Evolutionary conservation across 2,797 vertebrate genomes (phyloP), one percentile per base, ranked within the genome.

Genomic region (Mastacembelus armatus): DNA sequence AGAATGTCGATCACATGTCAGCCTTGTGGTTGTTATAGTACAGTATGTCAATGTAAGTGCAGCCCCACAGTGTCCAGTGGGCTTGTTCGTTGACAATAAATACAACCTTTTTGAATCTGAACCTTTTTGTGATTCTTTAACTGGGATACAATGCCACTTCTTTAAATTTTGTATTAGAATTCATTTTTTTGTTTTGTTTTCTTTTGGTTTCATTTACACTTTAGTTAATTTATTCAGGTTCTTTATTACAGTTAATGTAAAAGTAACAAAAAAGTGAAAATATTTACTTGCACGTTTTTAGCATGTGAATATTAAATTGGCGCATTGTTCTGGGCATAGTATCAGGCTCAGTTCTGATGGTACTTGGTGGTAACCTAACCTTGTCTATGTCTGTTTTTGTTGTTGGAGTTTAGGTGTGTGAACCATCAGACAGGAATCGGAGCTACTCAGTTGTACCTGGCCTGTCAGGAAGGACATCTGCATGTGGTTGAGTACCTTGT

Each of bases 381-480:
- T 39, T 2, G 2, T 12, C 4, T 2, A 1, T 8, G 38, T 8
- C 4, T 39, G 18, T 35, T 44, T 10, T 45, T 44, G 9, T 9
- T 52, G 19, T 59, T 60, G 45, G 52, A 16, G 6, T 18, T 2
- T 87, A 96, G 95, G 14, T 88, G 90, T 66, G 89, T 95, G 78
- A 93, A 96, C 83, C 86, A 45, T 11, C 93, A 92, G 89, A 96
- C 92, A 0, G 79, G 47, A 22, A 90, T 86, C 0, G 95, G 95
- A 0, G 93, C 95, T 18, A 95, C 93, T 0, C 94, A 92, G 0
- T 86, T 97, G 56, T 96, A 97, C 74, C 89, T 97, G 81, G 95
- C 95, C 75, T 96, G 95, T 71, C 95, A 96, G 83, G 95, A 94
- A 43, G 95, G 95, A 0, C 94, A 96, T 75, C 92, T 95, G 44